Conservation (phyloP, 2,888 invertebrate species). For the Drosophila kuntzei region DNA sequence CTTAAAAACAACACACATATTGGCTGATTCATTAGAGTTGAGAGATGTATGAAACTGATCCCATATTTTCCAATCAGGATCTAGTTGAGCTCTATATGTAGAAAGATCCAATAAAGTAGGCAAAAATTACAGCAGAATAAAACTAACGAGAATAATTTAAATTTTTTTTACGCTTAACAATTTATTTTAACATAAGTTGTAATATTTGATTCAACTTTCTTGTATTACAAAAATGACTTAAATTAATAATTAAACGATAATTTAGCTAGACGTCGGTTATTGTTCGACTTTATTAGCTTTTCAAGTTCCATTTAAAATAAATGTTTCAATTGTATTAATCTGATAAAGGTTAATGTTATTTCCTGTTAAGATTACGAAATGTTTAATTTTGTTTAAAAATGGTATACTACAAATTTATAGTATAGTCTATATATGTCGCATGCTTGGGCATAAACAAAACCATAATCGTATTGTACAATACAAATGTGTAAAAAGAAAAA, state of each 20-base stretch:
- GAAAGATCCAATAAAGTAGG: neutral
- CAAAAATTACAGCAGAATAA: neutral
- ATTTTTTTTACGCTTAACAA: constrained; percentile 70
- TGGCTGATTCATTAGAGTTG: neutral
- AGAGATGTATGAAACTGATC: neutral
- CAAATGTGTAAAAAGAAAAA: constrained; percentile 50
- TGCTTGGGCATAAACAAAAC: constrained; percentile 45
- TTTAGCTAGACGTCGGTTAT: constrained; percentile 66
- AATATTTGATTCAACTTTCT: constrained; percentile 65
- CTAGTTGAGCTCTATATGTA: neutral
- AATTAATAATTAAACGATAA: constrained; percentile 66
- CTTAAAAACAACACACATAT: neutral
- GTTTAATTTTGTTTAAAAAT: constrained; percentile 18
- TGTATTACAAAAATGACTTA: constrained; percentile 75
- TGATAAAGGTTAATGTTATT: constrained; percentile 34
- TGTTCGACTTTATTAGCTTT: constrained; percentile 47
- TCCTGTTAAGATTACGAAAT: constrained; percentile 17
- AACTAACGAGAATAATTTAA: constrained; percentile 11
- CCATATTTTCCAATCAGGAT: neutral
- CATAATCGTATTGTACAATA: constrained; percentile 72
- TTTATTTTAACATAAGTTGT: constrained; percentile 81
- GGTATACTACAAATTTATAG: constrained; percentile 32
- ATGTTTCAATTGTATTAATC: constrained; percentile 29
- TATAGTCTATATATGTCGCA: constrained; percentile 34
- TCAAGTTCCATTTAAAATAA: constrained; percentile 56